A percentile compares a stretch with the other conserved stretches of the same genome.
Evolutionary conservation across 2,888 invertebrate genomes (phyloP).

Genomic region (Thecophora atra): DNA sequence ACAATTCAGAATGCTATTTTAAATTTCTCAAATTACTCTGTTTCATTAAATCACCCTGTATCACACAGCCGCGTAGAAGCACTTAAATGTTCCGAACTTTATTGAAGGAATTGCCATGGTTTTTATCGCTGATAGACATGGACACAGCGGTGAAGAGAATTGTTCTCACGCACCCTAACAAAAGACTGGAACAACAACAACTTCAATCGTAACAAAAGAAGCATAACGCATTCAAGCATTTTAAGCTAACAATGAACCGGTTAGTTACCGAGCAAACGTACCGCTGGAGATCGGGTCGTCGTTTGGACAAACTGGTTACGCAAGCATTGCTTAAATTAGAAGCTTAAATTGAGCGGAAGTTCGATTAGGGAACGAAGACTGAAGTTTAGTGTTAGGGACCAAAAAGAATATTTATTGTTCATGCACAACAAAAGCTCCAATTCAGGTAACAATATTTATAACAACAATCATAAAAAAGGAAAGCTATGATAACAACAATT

Average conservation of each 20-base stretch:
- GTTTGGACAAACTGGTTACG: background rate
- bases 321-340: background rate
- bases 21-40: no score
- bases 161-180: no score
- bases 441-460: background rate
- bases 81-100: no score
- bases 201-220: no score
- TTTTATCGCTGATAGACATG: no score
- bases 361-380: constrained; percentile 3
- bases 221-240: no score
- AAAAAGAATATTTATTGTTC: background rate
- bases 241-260: background rate
- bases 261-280: background rate
- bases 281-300: background rate
- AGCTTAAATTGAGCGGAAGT: background rate
- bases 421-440: background rate
- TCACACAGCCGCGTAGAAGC: no score
- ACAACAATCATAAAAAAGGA: background rate
- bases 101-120: no score
- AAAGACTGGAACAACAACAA: no score
- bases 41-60: no score
- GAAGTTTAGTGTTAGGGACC: background rate
- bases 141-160: no score
- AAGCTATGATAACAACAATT: background rate
- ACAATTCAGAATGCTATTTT: no score